Evolutionary conservation across 1,140 invertebrate species (phyloP), one percentile per base, ranked within the genome.

Genomic region (Hylyphantes graminicola): DNA sequence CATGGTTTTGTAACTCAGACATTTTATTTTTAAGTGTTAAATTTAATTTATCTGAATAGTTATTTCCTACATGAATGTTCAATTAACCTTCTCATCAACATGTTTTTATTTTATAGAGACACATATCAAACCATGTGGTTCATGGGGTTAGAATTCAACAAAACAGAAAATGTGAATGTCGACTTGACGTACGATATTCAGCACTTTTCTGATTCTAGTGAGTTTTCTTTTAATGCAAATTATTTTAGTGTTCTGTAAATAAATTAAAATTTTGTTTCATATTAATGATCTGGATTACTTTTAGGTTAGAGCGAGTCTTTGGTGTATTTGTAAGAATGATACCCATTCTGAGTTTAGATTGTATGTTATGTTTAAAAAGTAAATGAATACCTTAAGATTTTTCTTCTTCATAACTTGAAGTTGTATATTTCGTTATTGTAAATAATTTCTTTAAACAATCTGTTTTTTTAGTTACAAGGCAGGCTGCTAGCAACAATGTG

Each of bases 171-270:
- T 89, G 90, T 96, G 13, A 97, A 97, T 88, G 93, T 99, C 65
- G 96, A 99, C 90, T 92, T 99, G 15, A 98, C 97, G 0, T 94
- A 93, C 87, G 97, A 97, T 88, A 98, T 98, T 85, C 93, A 94
- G 87, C 93, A 92, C 54, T 98, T 98, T 89, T 96, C 94, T 10
- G 94, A 97, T 51, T 85, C 85, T 13, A 73, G 86, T 87, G 64
- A 86, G 81, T 76, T 15, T 67, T 57, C 11, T 53, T 0, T 81
- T n/a, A 15, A 61, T 73, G 3, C 15, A 59, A 61, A 2, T 3
- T 61, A 61, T 15, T 61, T 61, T 61, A 15, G n/a, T n/a, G n/a
- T n/a, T n/a, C n/a, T 61, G 12, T 17, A 15, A 61, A 61, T 61
- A 17, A 61, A 15, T 17, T 61, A 2, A 61, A n/a, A 61, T 61